These are phyloP conservation scores for Onychostruthus taczanowskii DNA, from an alignment of 2,113 vertebrate genomes.

Conservation along the genomic window DNA sequence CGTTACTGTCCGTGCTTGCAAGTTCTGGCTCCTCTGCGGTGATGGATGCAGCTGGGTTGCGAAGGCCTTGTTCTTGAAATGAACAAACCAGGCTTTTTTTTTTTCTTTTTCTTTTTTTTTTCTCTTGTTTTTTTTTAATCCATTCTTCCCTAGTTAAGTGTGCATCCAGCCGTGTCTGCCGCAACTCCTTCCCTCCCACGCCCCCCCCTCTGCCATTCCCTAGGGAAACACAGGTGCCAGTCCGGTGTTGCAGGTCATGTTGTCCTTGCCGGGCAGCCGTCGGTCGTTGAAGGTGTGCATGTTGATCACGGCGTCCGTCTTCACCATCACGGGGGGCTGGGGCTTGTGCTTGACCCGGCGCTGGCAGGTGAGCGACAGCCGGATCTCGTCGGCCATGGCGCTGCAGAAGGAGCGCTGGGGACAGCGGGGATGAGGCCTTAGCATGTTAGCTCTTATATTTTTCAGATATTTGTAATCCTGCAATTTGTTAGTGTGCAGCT, in stretches of 20 bases:
- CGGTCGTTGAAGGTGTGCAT: slow-evolving; percentile 99
- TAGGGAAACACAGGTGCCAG: slow-evolving; percentile 93
- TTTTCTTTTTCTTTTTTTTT: not conserved
- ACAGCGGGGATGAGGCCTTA: not conserved
- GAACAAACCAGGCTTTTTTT: slow-evolving; percentile 62
- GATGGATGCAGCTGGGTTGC: not conserved
- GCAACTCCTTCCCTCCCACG: not conserved
- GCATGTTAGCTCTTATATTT: not conserved
- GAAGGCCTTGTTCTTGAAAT: slow-evolving; percentile 75
- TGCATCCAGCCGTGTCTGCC: not conserved
- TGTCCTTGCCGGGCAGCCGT: slow-evolving; percentile 96
- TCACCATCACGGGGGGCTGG: slow-evolving; percentile 84
- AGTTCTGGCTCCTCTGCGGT: not conserved
- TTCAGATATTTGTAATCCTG: not conserved
- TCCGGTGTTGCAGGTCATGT: slow-evolving; percentile 89
- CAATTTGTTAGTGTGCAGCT: not conserved
- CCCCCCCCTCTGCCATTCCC: not conserved
- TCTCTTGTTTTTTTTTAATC: slow-evolving; percentile 33
- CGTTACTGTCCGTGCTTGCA: not conserved
- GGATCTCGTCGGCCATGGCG: slow-evolving; percentile 93
- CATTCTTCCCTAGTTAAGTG: slow-evolving; percentile 58
- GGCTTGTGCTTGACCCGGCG: slow-evolving; percentile 92
- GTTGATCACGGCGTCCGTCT: slow-evolving; percentile 96
- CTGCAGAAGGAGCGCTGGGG: slow-evolving; percentile 98
- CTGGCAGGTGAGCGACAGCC: slow-evolving; percentile 95